Evolutionary conservation across 2,888 invertebrate species (phyloP).

Genomic region (Prosapia bicincta): DNA sequence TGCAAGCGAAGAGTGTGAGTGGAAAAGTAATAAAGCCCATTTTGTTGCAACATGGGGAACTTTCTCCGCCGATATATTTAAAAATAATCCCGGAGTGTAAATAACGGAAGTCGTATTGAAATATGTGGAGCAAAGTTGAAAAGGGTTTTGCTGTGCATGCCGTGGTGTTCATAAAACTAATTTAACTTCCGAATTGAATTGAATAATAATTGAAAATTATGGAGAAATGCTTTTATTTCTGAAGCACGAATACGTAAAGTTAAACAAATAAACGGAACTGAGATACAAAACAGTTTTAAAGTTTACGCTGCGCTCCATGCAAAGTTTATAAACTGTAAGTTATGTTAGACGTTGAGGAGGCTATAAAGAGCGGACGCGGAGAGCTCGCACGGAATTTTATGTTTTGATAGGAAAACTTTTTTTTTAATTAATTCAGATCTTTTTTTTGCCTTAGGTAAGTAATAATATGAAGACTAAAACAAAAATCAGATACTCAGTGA

Average conservation of each 20-base stretch:
- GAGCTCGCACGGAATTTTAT: no score
- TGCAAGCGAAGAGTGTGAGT: no score
- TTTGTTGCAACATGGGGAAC: no score
- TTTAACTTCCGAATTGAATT: background rate
- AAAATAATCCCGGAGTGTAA: background rate
- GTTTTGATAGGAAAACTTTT: no score
- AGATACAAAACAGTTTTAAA: background rate
- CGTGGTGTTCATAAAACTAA: background rate
- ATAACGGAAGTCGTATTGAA: background rate
- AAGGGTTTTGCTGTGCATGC: background rate
- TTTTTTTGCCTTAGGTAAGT: no score
- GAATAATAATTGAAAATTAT: conserved; percentile 2
- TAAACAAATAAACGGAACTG: background rate
- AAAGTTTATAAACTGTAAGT: background rate
- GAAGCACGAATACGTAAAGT: background rate
- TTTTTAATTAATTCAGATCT: no score
- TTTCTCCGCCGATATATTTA: background rate
- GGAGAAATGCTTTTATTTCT: background rate
- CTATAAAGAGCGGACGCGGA: no score
- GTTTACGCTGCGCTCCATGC: background rate
- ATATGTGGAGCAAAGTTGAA: background rate
- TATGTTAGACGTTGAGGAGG: background rate
- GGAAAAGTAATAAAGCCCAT: no score
- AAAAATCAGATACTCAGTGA: no score
- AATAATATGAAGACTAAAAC: no score